Evolutionary conservation across 2,888 invertebrate genomes (phyloP).

Genomic region (Furcula furcula): DNA sequence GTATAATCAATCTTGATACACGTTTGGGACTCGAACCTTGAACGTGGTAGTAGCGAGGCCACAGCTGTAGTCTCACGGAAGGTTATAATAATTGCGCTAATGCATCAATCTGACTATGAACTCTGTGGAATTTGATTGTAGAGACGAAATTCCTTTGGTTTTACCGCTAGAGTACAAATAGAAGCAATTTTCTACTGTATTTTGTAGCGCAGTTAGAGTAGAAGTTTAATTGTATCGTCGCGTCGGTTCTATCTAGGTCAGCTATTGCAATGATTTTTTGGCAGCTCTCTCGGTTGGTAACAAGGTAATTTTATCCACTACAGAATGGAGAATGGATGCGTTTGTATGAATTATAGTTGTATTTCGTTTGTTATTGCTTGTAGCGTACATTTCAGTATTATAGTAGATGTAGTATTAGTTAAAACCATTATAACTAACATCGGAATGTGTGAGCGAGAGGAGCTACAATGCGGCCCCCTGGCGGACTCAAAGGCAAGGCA

Average conservation of each 20-base stretch:
- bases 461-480: no score
- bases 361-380: conserved; percentile 1
- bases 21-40: conserved; percentile 58
- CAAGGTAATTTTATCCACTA: conserved; percentile 21
- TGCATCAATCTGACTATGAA: conserved; percentile 14
- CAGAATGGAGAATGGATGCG: conserved; percentile 15
- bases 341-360: conserved; percentile 6
- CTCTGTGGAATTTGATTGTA: conserved; percentile 13
- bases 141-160: conserved; percentile 23
- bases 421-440: no score
- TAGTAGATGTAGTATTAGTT: no score
- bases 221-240: conserved; percentile 6
- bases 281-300: conserved; percentile 35
- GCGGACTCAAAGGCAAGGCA: no score
- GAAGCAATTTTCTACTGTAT: conserved; percentile 17
- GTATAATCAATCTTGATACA: conserved; percentile 16
- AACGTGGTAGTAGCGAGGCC: conserved; percentile 70
- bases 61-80: conserved; percentile 48
- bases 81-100: conserved; percentile 40
- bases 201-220: conserved; percentile 3
- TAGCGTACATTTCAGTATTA: not conserved
- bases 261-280: conserved; percentile 28
- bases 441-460: no score
- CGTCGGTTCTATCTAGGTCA: conserved; percentile 29
- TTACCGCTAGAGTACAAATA: not conserved